Evolutionary conservation across 2,888 invertebrate species (phyloP), one percentile per base, ranked within the genome.

Genomic region (Calephelis perditalis): DNA sequence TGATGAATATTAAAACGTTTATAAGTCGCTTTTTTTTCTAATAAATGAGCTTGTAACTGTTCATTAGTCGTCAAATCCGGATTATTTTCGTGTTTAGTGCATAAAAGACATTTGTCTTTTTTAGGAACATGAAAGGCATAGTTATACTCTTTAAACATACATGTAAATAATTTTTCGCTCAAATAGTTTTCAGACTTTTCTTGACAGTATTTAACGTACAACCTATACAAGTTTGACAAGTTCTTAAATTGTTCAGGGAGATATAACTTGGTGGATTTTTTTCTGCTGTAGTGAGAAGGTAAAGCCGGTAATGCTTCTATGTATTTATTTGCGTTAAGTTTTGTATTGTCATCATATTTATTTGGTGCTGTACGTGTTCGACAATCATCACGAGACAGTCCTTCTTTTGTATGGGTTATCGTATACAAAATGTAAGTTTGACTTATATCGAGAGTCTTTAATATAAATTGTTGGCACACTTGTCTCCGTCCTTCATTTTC

Each of bases 401-500:
- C 64, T 46, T 65, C 63, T 56, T 56, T 61, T 37, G 62, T 10
- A 63, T 65, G 55, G 7, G 58, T 47, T 46, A 63, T 8, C 8
- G 63, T 67, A 47, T 67, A 67, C 47, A 64, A 26, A 35, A 68
- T n/a, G 54, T 46, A 65, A 56, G 47, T 67, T 61, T 68, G 66
- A 35, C 55, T 64, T 59, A 67, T 47, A 62, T 67, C 62, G 9
- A 67, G 56, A 26, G 67, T 68, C n/a, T 62, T 58, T 2, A 26
- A 26, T 26, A 26, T 26, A 26, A 26, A 4, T 26, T 26, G 26
- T 26, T 26, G 26, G 15, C 11, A 67, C 45, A 68, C 68, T 52
- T 67, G 56, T 56, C 56, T 54, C n/a, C 56, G 63, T 9, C 56
- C 68, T 58, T 68, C 66, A 8, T 59, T 64, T 40, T 68, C 58